Base-by-base conservation (phyloP, 2,113 vertebrate genomes). In the Alouatta palliata region DNA sequence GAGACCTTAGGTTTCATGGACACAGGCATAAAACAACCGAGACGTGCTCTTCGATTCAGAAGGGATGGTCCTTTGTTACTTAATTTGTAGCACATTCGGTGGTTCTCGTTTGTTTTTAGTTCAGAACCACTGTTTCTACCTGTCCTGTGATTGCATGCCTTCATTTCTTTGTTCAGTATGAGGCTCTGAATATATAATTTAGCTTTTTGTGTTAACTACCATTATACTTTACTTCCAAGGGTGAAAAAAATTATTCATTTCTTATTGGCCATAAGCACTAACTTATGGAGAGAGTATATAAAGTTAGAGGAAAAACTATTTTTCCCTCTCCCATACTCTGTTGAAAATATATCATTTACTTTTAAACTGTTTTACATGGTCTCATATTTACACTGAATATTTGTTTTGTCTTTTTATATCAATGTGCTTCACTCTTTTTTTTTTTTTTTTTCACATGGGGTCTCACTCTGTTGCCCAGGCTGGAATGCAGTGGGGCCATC, bases 1-100 rank as follows among this genome's bases (percentile, higher is more conserved):
- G 83, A 96, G 85, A 93, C 71, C 82, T 68, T n/a, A 90, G 76
- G 76, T 92, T 92, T 81, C 37, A 45, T 58, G 47, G 54, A 80
- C 97, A 92, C 3, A 95, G 61, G 47, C 66, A 93, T 11, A 80
- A 77, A 92, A 88, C 52, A 87, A 76, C 0, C 56, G 71, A 94
- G 92, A 77, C 47, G 88, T 58, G 79, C 19, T 58, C 70, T 88
- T 73, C 35, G 77, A 79, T 83, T 91, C 43, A 7, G 16, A 66
- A 56, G 4, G 64, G 43, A n/a, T 35, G 19, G 73, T 45, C 75
- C 61, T 94, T n/a, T 45, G 61, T 61, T 52, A 80, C 66, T 61
- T 25, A 88, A 16, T 70, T 40, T 84, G 87, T 90, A 88, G 37
- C 4, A 20, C 16, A 54, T 23, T 25, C 35, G 76, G 37, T 43